Evolutionary conservation across 2,888 invertebrate species (phyloP).

Genomic region (Flabesymbios commensalis): DNA sequence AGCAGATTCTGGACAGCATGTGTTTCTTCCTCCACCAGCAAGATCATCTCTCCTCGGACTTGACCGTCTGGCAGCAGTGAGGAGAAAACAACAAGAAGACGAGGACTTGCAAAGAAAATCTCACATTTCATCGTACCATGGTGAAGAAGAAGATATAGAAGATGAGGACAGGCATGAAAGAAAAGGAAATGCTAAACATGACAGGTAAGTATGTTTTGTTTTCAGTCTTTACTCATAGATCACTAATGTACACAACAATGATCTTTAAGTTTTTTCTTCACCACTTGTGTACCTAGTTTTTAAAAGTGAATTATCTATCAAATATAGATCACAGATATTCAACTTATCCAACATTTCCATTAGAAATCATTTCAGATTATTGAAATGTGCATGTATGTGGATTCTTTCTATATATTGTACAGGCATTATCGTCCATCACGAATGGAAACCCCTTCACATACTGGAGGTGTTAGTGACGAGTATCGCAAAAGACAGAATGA

Average conservation of each 20-base stretch:
- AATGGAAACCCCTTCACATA: slow-evolving; percentile 91
- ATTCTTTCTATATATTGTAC: too few relatives aligned
- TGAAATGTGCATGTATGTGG: too few relatives aligned
- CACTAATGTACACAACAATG: too few relatives aligned
- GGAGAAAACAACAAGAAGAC: slow-evolving; percentile 44
- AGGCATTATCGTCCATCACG: slow-evolving; percentile 76
- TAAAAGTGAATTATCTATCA: too few relatives aligned
- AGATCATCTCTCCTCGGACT: slow-evolving; percentile 59
- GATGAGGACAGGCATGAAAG: slow-evolving; percentile 10
- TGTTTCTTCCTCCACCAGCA: slow-evolving; percentile 25
- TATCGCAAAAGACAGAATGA: slow-evolving; percentile 76
- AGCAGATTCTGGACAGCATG: slow-evolving; percentile 24
- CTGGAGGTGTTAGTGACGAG: slow-evolving; percentile 85
- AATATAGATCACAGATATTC: too few relatives aligned
- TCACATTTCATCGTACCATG: slow-evolving; percentile 47
- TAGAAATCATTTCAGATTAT: too few relatives aligned
- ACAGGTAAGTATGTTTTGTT: slow-evolving; percentile 1
- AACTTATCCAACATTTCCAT: too few relatives aligned
- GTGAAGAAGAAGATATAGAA: slow-evolving; percentile 36
- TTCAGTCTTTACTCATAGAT: too few relatives aligned
- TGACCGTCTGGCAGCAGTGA: slow-evolving; percentile 61
- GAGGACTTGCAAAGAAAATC: slow-evolving; percentile 43
- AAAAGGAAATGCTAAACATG: background rate
- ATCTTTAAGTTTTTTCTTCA: too few relatives aligned
- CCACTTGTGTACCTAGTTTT: too few relatives aligned